Conservation (phyloP, 2,113 vertebrate genomes). For the Leucopsar rothschildi region DNA sequence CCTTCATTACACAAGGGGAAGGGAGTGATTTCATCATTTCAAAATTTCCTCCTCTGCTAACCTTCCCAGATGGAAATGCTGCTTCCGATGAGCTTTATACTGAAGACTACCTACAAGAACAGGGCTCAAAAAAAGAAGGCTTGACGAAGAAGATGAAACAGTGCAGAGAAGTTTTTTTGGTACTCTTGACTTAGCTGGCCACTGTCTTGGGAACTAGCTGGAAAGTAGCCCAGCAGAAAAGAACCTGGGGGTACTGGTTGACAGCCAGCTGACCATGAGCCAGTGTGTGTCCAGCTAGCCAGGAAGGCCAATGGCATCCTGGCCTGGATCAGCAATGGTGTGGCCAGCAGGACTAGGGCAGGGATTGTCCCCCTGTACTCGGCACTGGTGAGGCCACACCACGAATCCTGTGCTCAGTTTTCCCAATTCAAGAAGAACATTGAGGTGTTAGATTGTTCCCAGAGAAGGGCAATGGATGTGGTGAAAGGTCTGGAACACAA, state of each 20-base stretch:
- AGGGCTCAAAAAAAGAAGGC: background rate
- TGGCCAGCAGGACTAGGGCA: background rate
- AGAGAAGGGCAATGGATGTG: background rate
- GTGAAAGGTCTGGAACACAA: background rate
- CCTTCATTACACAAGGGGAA: background rate
- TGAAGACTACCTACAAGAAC: background rate
- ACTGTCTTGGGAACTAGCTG: background rate
- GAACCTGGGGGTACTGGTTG: rapidly evolving
- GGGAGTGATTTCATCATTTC: background rate
- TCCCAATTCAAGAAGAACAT: background rate
- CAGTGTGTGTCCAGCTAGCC: background rate
- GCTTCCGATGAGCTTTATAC: background rate
- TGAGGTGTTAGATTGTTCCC: background rate
- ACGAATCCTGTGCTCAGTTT: rapidly evolving
- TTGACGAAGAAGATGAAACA: background rate
- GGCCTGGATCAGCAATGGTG: background rate
- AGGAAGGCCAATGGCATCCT: background rate
- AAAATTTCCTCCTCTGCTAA: background rate
- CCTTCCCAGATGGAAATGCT: background rate
- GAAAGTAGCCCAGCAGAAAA: background rate
- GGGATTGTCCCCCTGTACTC: rapidly evolving
- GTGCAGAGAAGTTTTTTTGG: background rate
- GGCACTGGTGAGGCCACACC: rapidly evolving
- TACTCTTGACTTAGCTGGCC: background rate
- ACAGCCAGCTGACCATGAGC: background rate